These are phyloP conservation scores for Sphaeramia orbicularis DNA, from an alignment of 2,797 vertebrate species.

Conservation along the genomic window DNA sequence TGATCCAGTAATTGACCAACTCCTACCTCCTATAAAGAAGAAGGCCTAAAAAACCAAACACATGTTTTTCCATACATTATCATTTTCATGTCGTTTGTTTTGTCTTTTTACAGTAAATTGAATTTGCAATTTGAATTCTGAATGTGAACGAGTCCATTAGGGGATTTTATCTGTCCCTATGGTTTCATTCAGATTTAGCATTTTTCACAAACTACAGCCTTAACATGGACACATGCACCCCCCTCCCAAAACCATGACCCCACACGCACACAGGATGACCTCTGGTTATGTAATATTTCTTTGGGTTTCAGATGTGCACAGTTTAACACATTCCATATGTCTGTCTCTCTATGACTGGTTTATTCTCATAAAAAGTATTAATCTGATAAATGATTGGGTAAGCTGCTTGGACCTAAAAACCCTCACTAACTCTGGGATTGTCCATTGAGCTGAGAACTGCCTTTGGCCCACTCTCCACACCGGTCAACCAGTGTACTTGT, in stretches of 20 bases:
- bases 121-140: conserved; percentile 19
- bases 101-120: no score
- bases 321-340: conserved; percentile 78
- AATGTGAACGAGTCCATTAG: not conserved
- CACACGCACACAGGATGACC: conserved; percentile 49
- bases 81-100: no score
- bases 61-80: no score
- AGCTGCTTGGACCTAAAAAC: conserved; percentile 82
- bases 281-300: conserved; percentile 72
- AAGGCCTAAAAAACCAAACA: no score
- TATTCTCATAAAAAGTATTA: conserved; percentile 82
- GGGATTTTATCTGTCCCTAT: conserved; percentile 15
- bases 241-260: conserved; percentile 13
- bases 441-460: conserved; percentile 74
- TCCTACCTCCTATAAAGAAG: no score
- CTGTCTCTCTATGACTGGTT: conserved; percentile 72
- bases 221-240: conserved; percentile 8
- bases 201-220: conserved; percentile 20
- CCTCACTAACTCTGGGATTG: conserved; percentile 77
- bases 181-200: conserved; percentile 57
- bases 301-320: conserved; percentile 66
- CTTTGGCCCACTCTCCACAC: conserved; percentile 57
- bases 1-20: no score
- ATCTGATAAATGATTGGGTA: conserved; percentile 85
- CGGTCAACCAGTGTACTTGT: conserved; percentile 58